phyloP scores from a whole-genome alignment of 2,888 invertebrate genomes.

The Agapetus fuscipes region DNA sequence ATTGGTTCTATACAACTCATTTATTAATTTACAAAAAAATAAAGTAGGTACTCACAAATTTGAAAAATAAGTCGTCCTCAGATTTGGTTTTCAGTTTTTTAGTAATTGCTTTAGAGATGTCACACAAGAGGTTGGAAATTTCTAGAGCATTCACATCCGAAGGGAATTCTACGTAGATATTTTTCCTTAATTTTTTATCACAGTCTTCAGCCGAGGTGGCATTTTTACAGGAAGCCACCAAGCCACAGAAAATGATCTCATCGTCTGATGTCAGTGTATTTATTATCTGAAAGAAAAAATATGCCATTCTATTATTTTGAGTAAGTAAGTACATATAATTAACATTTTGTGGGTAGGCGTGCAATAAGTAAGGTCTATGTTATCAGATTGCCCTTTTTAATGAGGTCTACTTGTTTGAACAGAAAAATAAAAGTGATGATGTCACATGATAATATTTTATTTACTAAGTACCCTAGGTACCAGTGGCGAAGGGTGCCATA shows the following conservation, averaged over 20 bases:
- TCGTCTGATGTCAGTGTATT: constrained; percentile 32
- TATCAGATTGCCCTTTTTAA: no score
- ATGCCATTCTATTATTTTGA: no score
- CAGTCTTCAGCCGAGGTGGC: constrained; percentile 4
- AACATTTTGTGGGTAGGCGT: no score
- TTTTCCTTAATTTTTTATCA: constrained; percentile 4
- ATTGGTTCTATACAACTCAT: no score
- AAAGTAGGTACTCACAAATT: constrained; percentile 10
- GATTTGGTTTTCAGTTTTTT: constrained; percentile 12
- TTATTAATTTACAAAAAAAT: no score
- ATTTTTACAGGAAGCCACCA: constrained; percentile 22
- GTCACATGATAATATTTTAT: no score
- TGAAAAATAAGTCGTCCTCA: constrained; percentile 12
- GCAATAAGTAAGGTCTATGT: no score
- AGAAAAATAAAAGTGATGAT: no score
- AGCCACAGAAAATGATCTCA: constrained; percentile 32
- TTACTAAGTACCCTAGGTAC: no score
- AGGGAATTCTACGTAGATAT: constrained; percentile 12
- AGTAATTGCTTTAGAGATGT: constrained; percentile 8
- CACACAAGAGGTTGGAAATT: constrained; percentile 11
- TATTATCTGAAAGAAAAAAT: constrained; percentile 31
- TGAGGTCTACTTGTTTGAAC: no score
- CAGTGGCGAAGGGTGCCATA: no score
- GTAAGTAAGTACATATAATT: no score
- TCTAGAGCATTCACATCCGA: constrained; percentile 8